Base-by-base conservation (phyloP, 2,113 vertebrate species). In the Ochotona curzoniae region DNA sequence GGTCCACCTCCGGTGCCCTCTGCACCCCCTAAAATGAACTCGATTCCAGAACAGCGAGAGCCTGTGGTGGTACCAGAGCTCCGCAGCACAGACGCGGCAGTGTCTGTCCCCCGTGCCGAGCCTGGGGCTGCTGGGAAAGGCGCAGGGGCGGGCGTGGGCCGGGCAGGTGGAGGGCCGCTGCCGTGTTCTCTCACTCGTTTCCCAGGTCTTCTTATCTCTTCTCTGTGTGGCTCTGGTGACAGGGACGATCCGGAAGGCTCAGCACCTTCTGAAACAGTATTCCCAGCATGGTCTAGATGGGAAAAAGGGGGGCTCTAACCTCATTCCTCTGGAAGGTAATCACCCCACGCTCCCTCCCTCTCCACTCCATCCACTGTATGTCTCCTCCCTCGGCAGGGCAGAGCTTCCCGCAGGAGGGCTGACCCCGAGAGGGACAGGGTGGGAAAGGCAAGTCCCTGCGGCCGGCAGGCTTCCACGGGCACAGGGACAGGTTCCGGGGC, bases 231-330 rank as follows among this genome's bases (percentile, higher is more conserved):
- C 98, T 98, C 97, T 99, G 99, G 99, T 98, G 97, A 98, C 99
- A 99, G 99, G 99, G 98, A 99, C 99, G 98, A 99, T 99, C 98
- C 99, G 99, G 98, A 99, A 99, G 98, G 99, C 99, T 98, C 99
- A 99, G 99, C 99, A 99, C 98, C 99, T 99, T 98, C 99, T 99
- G 98, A 99, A 99, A 99, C 99, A 99, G 97, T 99, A 99, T 98
- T 99, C 99, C 98, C 99, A 99, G 99, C 99, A 99, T 98, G 99
- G 99, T 99, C 99, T 99, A 98, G 99, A 99, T 99, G 99, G 99
- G 98, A 99, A 99, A 99, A 99, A 99, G 98, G 99, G 99, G 98
- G 99, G 99, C 98, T 99, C 99, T 99, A 99, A 99, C 99, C 99
- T 99, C 98, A 99, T 99, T 98, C 99, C 99, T 98, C 98, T 98